Base-by-base conservation (phyloP, 2,888 invertebrate species). In the Operophtera brumata region DNA sequence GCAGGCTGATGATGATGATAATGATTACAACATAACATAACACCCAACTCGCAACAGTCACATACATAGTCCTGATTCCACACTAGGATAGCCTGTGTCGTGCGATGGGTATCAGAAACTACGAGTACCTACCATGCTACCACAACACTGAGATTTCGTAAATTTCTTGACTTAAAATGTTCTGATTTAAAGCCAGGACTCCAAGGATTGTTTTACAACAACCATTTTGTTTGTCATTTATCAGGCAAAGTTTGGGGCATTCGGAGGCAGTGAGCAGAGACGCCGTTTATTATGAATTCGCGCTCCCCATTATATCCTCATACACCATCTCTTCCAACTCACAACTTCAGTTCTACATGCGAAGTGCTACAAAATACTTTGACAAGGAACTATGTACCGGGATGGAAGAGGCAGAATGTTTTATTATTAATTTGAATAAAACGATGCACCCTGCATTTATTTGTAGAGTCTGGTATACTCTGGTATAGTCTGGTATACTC, bases 361-460 rank as follows among this genome's bases (percentile, higher is more conserved):
- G 69, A 73, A 73, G 70, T 71, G 73, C 70, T 78, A 71, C 72
- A 71, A 72, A 61, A 78, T 66, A 67, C 61, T 64, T 44, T 10
- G 26, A 51, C 68, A 36, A 4, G 26, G 67, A 69, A 10, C 14
- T 30, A 36, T 1, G 12, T n/a, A n/a, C n/a, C n/a, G 12, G 8
- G 1, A 32, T 48, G 30, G 48, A 53, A 59, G 2, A 44, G 37
- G 11, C 0, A 8, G 36, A 10, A 11, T 11, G 6, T 11, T 36
- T 36, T 13, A 7, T 13, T 26, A 7, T 26, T 26, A 26, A 1
- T 30, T 30, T 30, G 30, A 9, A 30, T 9, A 30, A 9, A 30
- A 6, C 26, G 4, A 26, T 0, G 8, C 26, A 26, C 8, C 2
- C 26, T 26, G 10, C 10, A 10, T 32, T 10, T n/a, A n/a, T n/a